These are phyloP conservation scores for Chorisops tibialis DNA, from an alignment of 2,888 invertebrate genomes.

Conservation along the genomic window DNA sequence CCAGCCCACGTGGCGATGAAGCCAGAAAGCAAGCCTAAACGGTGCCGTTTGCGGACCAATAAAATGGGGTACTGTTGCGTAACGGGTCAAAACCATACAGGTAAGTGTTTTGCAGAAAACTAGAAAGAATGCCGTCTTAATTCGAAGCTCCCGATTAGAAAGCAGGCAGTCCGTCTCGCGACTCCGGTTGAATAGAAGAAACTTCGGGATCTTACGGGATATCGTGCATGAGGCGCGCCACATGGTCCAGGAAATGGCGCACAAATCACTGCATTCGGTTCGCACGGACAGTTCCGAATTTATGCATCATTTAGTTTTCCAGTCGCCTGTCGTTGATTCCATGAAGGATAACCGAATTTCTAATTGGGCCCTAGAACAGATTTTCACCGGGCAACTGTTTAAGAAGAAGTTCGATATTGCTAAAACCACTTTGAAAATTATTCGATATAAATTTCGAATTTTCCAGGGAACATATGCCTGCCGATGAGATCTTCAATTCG, in stretches of 20 bases:
- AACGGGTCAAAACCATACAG: slow-evolving; percentile 60
- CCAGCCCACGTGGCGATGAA: slow-evolving; percentile 59
- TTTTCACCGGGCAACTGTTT: slow-evolving; percentile 54
- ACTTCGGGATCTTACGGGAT: slow-evolving; percentile 7
- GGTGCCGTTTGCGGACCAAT: slow-evolving; percentile 55
- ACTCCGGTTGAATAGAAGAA: neutral
- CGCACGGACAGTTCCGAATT: slow-evolving; percentile 48
- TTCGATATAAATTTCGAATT: too few species aligned
- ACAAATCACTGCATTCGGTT: slow-evolving; percentile 47
- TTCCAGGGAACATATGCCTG: slow-evolving; percentile 39
- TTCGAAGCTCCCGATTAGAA: neutral
- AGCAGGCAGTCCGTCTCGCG: slow-evolving; percentile 21
- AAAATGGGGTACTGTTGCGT: slow-evolving; percentile 61
- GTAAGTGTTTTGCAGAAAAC: slow-evolving; percentile 30
- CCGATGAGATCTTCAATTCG: neutral
- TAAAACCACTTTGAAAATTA: neutral
- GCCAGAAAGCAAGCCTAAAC: slow-evolving; percentile 47
- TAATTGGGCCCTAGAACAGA: slow-evolving; percentile 54
- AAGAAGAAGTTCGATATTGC: slow-evolving; percentile 55
- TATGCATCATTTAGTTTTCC: slow-evolving; percentile 46
- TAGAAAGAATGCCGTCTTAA: neutral
- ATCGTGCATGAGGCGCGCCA: slow-evolving; percentile 45
- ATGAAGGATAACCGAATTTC: slow-evolving; percentile 51
- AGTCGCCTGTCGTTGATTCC: slow-evolving; percentile 47
- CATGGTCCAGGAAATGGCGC: slow-evolving; percentile 49